Conservation (phyloP, 2,797 vertebrate species). For the Nannoperca australis region DNA sequence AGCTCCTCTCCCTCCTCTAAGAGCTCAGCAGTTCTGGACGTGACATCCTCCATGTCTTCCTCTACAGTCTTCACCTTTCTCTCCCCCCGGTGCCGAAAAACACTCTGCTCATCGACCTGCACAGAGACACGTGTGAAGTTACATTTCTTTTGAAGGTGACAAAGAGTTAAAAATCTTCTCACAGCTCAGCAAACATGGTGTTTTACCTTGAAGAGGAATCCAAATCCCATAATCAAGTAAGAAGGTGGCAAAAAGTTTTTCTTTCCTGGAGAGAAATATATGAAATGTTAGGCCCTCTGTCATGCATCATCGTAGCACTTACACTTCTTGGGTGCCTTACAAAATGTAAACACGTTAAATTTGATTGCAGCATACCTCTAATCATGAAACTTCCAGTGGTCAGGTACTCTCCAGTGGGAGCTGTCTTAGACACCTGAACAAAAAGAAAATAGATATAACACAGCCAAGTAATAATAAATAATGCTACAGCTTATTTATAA, state of each 20-base stretch:
- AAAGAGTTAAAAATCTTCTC: background rate
- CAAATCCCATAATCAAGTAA: constrained; percentile 98
- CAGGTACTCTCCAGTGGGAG: constrained; percentile 97
- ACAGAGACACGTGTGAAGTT: background rate
- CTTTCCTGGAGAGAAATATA: constrained; percentile 87
- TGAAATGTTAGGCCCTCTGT: background rate
- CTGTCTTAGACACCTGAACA: constrained; percentile 95
- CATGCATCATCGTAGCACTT: background rate
- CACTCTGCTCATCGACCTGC: constrained; percentile 94
- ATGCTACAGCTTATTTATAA: background rate
- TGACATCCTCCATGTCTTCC: constrained; percentile 90
- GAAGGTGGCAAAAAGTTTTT: constrained; percentile 98
- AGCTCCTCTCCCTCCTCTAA: constrained; percentile 91
- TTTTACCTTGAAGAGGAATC: constrained; percentile 97
- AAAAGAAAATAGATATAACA: constrained; percentile 4
- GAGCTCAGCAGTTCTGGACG: constrained; percentile 87
- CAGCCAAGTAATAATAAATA: background rate
- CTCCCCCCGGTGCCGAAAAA: constrained; percentile 93
- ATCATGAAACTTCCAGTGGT: constrained; percentile 99
- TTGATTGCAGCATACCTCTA: constrained; percentile 86
- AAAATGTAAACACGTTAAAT: background rate
- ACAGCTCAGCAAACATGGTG: no score
- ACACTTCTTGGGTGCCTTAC: background rate
- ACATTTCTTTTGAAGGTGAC: background rate
- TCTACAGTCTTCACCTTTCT: constrained; percentile 93